Base-by-base conservation (phyloP, 2,888 invertebrate species). In the Tryphoninae sp. region DNA sequence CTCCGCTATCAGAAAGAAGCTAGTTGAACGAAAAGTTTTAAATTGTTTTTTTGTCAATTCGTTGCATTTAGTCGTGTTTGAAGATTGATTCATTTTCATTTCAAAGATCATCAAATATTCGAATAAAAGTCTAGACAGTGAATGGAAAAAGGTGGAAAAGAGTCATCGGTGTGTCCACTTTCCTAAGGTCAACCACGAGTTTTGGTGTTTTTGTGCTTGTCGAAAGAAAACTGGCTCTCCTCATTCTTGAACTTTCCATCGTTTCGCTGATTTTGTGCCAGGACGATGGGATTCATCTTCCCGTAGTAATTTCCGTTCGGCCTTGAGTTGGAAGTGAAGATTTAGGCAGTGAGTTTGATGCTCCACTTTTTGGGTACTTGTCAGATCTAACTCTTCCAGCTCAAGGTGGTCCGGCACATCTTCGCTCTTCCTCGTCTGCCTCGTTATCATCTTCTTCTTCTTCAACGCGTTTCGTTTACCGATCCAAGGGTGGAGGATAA, bases 341-440 rank as follows among this genome's bases (percentile, higher is more conserved):
- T 95, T 94, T 94, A 90, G 93, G 93, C 94, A 94, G 89, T 89
- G 89, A 88, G 87, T 86, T 72, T 76, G 73, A 65, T 19, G 16
- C 55, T 55, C 65, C 78, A 86, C 87, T 84, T 86, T 84, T 80
- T 84, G 84, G 83, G 86, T 88, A 89, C 86, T 88, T 95, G 95
- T 94, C 95, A 95, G 95, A 95, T 95, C 95, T 95, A 95, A 94
- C 94, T 95, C 95, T 95, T 95, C 95, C 95, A 95, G 94, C 95
- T 95, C 94, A 94, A 90, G 89, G 92, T 91, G 84, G 83, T 84
- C 85, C 79, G 89, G 90, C 78, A 74, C 23, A 58, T 83, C 84
- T 83, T 85, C 86, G 81, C 81, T 45, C 49, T 58, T 73, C 55
- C 33, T 59, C 71, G 4, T 72, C 71, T 19, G 64, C 75, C 23